Evolutionary conservation across 2,113 vertebrate species (phyloP).

Genomic region (Antigone vipio): DNA sequence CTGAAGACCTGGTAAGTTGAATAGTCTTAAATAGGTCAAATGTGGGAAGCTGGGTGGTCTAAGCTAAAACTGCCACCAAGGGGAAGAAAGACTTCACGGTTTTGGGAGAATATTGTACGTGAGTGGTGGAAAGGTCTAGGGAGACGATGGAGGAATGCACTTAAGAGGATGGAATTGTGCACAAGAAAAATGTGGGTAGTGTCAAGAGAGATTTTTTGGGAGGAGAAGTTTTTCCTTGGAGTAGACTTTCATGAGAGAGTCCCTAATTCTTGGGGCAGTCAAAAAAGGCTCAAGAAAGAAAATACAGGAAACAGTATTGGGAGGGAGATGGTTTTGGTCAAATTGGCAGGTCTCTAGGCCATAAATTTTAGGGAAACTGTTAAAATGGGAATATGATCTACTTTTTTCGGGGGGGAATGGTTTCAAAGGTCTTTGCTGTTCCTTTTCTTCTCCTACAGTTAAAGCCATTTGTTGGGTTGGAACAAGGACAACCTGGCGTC

Average conservation of each 20-base stretch:
- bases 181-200: background rate
- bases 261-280: background rate
- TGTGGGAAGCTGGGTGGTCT: background rate
- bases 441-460: background rate
- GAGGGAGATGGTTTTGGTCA: background rate
- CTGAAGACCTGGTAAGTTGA: background rate
- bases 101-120: accelerated
- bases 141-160: background rate
- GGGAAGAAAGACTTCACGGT: background rate
- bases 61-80: background rate
- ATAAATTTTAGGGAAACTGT: background rate
- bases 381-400: background rate
- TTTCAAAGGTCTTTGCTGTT: background rate
- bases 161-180: background rate
- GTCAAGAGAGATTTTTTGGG: background rate
- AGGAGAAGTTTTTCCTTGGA: background rate
- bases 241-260: background rate
- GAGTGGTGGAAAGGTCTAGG: background rate
- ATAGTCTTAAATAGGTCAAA: background rate
- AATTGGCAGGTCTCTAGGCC: background rate
- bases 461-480: background rate
- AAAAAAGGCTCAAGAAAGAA: background rate
- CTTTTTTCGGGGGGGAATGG: background rate
- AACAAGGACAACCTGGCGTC: background rate
- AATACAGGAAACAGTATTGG: background rate